Evolutionary conservation across 2,113 vertebrate genomes (phyloP), one percentile per base, ranked within the genome.

Genomic region (Scytalopus superciliaris): DNA sequence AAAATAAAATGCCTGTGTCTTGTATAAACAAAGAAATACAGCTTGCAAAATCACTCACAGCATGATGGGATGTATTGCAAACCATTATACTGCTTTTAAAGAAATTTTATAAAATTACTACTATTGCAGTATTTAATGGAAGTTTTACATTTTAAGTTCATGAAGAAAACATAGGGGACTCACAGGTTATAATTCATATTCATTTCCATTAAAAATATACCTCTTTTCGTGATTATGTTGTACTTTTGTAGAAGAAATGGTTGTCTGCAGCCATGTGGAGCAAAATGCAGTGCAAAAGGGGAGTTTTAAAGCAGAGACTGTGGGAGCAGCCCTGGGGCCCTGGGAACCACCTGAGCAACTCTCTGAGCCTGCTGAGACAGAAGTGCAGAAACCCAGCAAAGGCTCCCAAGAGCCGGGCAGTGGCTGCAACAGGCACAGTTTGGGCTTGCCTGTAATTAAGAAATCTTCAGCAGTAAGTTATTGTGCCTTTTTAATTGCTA

Each of bases 401-500:
- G 56, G 73, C 67, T 87, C 88, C 15, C 83, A 64, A 10, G 78
- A 70, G 9, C 66, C 56, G 55, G 86, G 53, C 40, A 83, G 75
- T 31, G 39, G 27, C 56, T 84, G 92, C 44, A 63, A 9, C 3
- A 92, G 6, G 2, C 62, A 74, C 56, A 87, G 69, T 23, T 69
- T 49, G 64, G 56, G 44, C 88, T 72, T 91, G 56, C 66, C 95
- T 85, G 67, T 27, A 55, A 52, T 78, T 69, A 50, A 52, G 16
- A 68, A 93, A 33, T 57, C 84, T 37, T 84, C 89, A 84, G 53
- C 33, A 95, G 97, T 98, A 97, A 97, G 87, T 84, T 39, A 10
- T 37, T 50, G 4, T 66, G n/a, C 35, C 14, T 67, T 89, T 92
- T 89, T 92, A 40, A 30, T 62, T 67, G 45, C 11, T 60, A 11